Percentiles rank a stretch among this genome's conserved stretches.
Conservation (phyloP, 92 coral and sea anemone genomes). For the Galaxea fascicularis region DNA sequence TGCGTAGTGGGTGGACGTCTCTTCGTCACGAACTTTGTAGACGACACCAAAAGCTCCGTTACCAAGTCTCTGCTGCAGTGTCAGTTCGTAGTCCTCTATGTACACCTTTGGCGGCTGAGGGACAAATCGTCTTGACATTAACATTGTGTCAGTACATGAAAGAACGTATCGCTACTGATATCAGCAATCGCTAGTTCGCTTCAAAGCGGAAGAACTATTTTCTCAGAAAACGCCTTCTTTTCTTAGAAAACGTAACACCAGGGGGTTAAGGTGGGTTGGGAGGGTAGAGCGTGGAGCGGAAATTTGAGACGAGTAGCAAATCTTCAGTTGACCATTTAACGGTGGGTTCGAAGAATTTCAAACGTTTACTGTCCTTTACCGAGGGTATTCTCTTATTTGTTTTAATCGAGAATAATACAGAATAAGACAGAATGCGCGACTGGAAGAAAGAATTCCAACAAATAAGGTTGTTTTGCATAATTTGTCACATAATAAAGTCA, state of each 20-base stretch:
- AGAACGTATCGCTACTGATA: not conserved
- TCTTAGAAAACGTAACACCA: not conserved
- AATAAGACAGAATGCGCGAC: no score
- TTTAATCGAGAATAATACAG: no score
- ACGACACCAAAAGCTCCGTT: conserved; percentile 84
- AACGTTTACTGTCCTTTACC: no score
- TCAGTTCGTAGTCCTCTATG: not conserved
- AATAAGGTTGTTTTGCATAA: no score
- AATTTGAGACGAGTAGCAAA: no score
- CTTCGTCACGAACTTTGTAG: conserved; percentile 19
- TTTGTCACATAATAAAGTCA: no score
- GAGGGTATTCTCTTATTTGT: no score
- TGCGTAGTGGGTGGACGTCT: conserved; percentile 25
- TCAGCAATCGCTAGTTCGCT: not conserved
- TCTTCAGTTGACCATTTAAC: no score
- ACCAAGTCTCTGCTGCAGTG: conserved; percentile 48
- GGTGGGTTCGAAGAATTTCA: no score
- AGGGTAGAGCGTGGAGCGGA: no score
- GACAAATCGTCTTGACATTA: not conserved
- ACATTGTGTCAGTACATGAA: not conserved
- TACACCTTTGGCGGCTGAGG: not conserved
- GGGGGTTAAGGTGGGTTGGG: no score
- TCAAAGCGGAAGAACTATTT: not conserved
- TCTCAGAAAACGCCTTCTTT: not conserved
- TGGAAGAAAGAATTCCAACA: no score